Base-by-base conservation (phyloP, 2,888 invertebrate genomes). In the Oligia strigilis region DNA sequence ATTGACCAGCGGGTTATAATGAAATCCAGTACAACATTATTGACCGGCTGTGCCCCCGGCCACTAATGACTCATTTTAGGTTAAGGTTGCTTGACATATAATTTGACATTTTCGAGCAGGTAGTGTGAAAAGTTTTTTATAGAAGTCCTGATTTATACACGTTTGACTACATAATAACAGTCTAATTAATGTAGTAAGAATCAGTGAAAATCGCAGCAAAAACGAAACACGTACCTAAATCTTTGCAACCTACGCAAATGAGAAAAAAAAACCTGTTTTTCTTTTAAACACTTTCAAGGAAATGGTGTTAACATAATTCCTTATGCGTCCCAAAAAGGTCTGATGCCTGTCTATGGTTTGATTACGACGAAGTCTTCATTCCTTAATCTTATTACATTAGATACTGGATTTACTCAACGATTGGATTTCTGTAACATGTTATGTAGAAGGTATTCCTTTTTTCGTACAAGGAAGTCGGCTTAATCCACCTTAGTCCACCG, bases 281-380 rank as follows among this genome's bases (percentile, higher is more conserved):
- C 52, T 80, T 79, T 9, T 55, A 72, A 83, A 79, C 19, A 69
- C 76, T 87, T 87, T 85, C 84, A 65, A 72, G 87, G 87, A 87
- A 83, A 87, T 75, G 1, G 23, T 58, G 58, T 73, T 36, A 64
- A 64, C 62, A 55, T 55, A 52, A 72, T 72, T 75, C 72, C 49
- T 73, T 55, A 43, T 19, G 43, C 72, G 14, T 29, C 14, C 49
- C 13, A 75, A 87, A 74, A 60, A 76, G 75, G 84, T 69, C 8
- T n/a, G 72, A 77, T 70, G 49, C 13, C 83, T 72, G 67, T 87
- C 13, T 71, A 29, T 58, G 69, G 77, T 19, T 52, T n/a, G 80
- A 52, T 77, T 76, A 60, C 78, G 70, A 76, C 17, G 70, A 19
- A 79, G 36, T 72, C 73, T 73, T 70, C 64, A 82, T 82, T 84